Evolutionary conservation across 2,113 vertebrate genomes (phyloP), one percentile per base, ranked within the genome.

Genomic region (Hyaena hyaena): DNA sequence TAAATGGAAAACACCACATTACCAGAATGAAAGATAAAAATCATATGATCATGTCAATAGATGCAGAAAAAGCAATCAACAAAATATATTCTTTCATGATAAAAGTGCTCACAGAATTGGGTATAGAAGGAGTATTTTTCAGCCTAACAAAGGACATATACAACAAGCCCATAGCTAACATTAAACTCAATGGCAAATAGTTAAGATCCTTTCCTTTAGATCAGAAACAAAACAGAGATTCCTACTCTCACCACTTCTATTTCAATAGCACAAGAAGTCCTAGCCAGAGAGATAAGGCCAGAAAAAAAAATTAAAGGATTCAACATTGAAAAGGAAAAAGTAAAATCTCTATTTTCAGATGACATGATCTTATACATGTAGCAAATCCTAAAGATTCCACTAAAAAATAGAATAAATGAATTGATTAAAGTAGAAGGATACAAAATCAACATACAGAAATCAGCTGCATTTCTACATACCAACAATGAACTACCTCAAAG

Each of bases 251-350:
- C 31, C 28, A 55, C 58, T 90, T 84, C 48, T 95, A n/a, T 35
- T 68, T 24, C 76, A 21, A 90, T 74, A 33, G 35, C 28, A 45
- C 58, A 45, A 6, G 4, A 84, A 90, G 31, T 79, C 23, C 23
- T 85, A 68, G 8, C 48, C 23, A 39, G 23, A 48, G 11, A 50
- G 76, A 61, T 48, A 79, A 77, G 19, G 23, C 21, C 66, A 90
- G 35, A 77, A 90, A 85, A 90, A 53, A 65, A 84, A 90, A 84
- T 58, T 90, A 90, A 95, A 85, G 48, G 19, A 17, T 85, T 77
- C 69, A 1, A 24, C 45, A 68, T 33, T 23, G 74, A 48, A 33
- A 68, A 95, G 17, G 17, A 43, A 91, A 50, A 68, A 24, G n/a
- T 58, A 90, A 90, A 90, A 85, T 68, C 28, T 31, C 43, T 12